A percentile compares a stretch with the other conserved stretches of the same genome.
phyloP scores from a whole-genome alignment of 1,140 invertebrate species.

The Brachionus sp. region DNA sequence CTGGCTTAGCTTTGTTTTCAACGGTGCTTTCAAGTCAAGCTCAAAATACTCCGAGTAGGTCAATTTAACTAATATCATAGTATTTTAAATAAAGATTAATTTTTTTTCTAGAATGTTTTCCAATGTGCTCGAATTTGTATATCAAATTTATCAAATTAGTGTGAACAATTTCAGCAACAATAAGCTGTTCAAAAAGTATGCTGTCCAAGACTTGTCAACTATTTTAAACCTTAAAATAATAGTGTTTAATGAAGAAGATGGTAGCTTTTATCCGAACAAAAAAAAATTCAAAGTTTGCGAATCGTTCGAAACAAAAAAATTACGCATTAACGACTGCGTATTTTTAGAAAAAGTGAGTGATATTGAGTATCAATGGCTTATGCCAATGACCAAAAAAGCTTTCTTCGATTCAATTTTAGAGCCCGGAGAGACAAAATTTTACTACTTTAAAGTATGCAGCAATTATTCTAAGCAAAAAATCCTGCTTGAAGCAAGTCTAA shows the following conservation, averaged over 20 bases:
- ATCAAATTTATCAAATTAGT: slow-evolving; percentile 34
- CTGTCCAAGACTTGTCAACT: slow-evolving; percentile 1
- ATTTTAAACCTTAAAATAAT: slow-evolving; percentile 33
- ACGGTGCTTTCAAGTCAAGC: background rate
- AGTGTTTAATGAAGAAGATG: slow-evolving; percentile 6
- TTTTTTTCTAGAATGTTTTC: background rate
- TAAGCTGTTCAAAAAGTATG: background rate
- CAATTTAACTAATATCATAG: background rate
- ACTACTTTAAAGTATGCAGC: background rate
- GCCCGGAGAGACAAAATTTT: background rate
- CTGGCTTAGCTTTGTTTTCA: slow-evolving; percentile 17
- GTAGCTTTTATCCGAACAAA: background rate
- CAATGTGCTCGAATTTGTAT: slow-evolving; percentile 31
- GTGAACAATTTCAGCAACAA: slow-evolving; percentile 34
- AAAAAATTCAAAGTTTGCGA: background rate
- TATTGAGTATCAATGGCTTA: background rate
- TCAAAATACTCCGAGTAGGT: slow-evolving; percentile 22
- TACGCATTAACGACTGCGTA: slow-evolving; percentile 14
- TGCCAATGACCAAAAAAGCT: background rate
- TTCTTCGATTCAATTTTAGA: background rate
- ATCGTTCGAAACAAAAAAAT: background rate
- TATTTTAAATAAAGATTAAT: background rate
- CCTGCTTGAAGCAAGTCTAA: background rate
- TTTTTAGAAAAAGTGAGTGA: slow-evolving; percentile 5
- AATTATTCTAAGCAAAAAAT: slow-evolving; percentile 5